Evolutionary conservation across 2,888 invertebrate species (phyloP).

Genomic region (Thymelicus sylvestris): DNA sequence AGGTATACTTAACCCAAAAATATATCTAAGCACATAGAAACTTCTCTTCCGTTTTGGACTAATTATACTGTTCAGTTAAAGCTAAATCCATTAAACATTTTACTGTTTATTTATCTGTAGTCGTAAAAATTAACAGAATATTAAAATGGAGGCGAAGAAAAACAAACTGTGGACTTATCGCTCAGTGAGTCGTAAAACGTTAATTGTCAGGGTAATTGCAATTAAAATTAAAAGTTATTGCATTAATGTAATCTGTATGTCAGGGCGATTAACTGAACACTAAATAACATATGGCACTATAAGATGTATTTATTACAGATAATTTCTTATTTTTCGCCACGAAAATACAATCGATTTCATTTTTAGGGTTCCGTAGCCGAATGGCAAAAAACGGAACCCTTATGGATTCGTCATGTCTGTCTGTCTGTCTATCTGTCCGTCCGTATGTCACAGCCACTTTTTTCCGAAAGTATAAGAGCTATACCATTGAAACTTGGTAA

Average conservation of each 20-base stretch:
- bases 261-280: constrained; percentile 46
- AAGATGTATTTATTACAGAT: neutral
- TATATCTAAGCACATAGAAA: neutral
- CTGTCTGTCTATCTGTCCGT: no score
- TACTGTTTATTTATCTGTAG: constrained; percentile 44
- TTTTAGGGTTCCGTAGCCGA: no score
- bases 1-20: neutral
- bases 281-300: constrained; percentile 22
- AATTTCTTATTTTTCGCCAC: neutral
- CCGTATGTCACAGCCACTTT: no score
- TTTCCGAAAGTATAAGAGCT: no score
- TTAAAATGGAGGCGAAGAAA: constrained; percentile 47
- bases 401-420: no score
- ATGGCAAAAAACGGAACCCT: no score
- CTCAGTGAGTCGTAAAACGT: constrained; percentile 64
- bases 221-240: constrained; percentile 81
- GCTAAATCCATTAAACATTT: constrained; percentile 8
- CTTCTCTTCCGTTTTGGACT: constrained; percentile 14
- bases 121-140: constrained; percentile 49
- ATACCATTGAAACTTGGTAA: no score
- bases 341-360: no score
- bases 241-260: constrained; percentile 62
- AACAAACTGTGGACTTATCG: constrained; percentile 60
- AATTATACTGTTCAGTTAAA: constrained; percentile 9
- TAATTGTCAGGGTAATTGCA: constrained; percentile 75